Base-by-base conservation (phyloP, 1,140 invertebrate genomes). In the Uloborus diversus region DNA sequence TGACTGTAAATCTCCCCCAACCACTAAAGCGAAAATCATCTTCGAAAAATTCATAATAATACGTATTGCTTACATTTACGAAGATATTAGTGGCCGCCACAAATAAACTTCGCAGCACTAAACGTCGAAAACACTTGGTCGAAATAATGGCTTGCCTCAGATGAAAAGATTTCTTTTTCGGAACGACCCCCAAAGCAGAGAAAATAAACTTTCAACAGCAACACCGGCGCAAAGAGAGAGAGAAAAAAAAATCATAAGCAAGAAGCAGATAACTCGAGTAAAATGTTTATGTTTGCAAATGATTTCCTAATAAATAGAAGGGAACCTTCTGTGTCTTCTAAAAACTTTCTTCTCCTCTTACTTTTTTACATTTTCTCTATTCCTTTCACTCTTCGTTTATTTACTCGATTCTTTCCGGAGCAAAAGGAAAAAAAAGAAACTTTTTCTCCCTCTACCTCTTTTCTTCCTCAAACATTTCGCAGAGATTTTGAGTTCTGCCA, bases 231-330 rank as follows among this genome's bases (percentile, higher is more conserved):
- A 76, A n/a, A n/a, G n/a, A n/a, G n/a, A n/a, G n/a, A n/a, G n/a
- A n/a, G n/a, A n/a, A n/a, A 76, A 76, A 76, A 76, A 35, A 23
- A 20, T n/a, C 30, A 56, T 47, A 28, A 35, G 61, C 59, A 62
- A 33, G 37, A 23, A 47, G 61, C 47, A 65, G 73, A 76, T 76
- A 76, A 76, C 42, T 57, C 42, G 42, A 76, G 61, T 65, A 76
- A 76, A 76, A 76, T 76, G 73, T 76, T 76, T 76, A 76, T 56
- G 73, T 65, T 76, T 76, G 73, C 61, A 76, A 76, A 76, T 76
- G 73, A 76, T 76, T 76, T 76, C 57, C 73, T 76, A 76, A 76
- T 76, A 76, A 76, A 76, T 76, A 76, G 73, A 76, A 66, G 30
- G 61, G 17, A 37, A 65, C 73, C 73, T 76, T 76, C 73, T 76